These are phyloP conservation scores for Homarus americanus DNA, from an alignment of 1,140 invertebrate genomes.

Conservation along the genomic window DNA sequence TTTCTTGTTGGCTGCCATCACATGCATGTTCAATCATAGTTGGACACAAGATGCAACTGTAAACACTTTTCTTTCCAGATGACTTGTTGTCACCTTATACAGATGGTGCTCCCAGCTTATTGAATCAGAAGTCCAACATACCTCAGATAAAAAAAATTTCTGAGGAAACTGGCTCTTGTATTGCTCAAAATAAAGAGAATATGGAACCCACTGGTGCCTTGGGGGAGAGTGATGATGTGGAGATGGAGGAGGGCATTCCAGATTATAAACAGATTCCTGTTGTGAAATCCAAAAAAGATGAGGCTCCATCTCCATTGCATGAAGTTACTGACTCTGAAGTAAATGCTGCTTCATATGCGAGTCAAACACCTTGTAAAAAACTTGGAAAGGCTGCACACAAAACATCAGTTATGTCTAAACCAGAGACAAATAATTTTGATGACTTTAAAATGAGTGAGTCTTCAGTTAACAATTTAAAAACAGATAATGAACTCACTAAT, in stretches of 20 bases:
- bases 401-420: background rate
- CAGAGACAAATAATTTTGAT: background rate
- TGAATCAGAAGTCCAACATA: background rate
- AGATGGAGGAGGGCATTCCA: background rate
- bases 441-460: background rate
- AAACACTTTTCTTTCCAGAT: background rate
- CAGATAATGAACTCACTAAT: background rate
- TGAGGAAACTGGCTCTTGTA: background rate
- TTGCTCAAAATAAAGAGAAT: background rate
- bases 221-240: background rate
- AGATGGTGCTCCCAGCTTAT: background rate
- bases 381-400: background rate
- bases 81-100: background rate
- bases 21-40: too few relatives aligned
- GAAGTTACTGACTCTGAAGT: background rate
- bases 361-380: background rate
- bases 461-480: background rate
- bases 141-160: background rate
- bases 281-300: background rate
- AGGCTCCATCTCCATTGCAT: background rate
- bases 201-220: background rate
- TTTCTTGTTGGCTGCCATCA: too few relatives aligned
- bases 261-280: background rate
- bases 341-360: background rate
- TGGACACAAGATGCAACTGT: too few relatives aligned